Evolutionary conservation across 2,888 invertebrate species (phyloP).

Genomic region (Tetramorium bicarinatum): DNA sequence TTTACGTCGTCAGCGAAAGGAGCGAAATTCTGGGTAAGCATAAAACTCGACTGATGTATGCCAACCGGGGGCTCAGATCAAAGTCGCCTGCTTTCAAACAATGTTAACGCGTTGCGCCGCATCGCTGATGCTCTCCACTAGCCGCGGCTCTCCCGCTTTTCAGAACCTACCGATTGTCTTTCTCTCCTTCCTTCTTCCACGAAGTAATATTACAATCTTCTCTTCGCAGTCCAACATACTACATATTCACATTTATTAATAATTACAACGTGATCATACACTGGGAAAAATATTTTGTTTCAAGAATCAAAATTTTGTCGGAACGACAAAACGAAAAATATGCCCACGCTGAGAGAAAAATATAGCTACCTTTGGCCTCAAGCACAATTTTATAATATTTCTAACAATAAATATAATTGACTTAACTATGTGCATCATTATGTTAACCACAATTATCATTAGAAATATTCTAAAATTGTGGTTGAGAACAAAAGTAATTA

Average conservation of each 20-base stretch:
- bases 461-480: too few relatives aligned
- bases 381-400: too few relatives aligned
- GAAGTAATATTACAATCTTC: constrained; percentile 17
- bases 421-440: too few relatives aligned
- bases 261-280: neutral
- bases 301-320: too few relatives aligned
- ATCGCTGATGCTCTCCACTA: constrained; percentile 36
- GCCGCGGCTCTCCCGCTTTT: constrained; percentile 25
- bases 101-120: constrained; percentile 81
- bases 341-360: too few relatives aligned
- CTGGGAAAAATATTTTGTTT: too few relatives aligned
- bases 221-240: neutral
- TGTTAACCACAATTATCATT: too few relatives aligned
- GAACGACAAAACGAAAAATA: too few relatives aligned
- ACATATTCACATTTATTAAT: too few relatives aligned
- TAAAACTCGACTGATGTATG: constrained; percentile 84
- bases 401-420: too few relatives aligned
- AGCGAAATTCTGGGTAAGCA: constrained; percentile 80
- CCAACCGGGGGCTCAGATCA: constrained; percentile 83
- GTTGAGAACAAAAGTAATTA: too few relatives aligned
- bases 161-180: constrained; percentile 1
- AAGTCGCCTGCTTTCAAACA: constrained; percentile 86
- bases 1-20: constrained; percentile 70
- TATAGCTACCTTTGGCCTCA: too few relatives aligned
- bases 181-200: constrained; percentile 14